These are phyloP conservation scores for Campoletis raptor DNA, from an alignment of 2,888 invertebrate genomes.

Conservation along the genomic window DNA sequence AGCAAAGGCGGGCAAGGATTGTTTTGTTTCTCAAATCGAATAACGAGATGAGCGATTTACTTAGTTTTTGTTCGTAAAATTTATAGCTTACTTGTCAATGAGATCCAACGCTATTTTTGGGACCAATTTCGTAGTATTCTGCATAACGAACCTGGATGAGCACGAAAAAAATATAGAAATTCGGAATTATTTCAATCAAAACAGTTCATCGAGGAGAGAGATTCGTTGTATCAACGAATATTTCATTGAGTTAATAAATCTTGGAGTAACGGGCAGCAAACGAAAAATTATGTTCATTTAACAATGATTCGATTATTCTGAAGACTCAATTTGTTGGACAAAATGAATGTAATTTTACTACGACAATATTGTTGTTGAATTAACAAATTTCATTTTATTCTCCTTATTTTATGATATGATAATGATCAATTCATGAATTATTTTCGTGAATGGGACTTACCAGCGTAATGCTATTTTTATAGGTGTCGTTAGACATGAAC, in stretches of 20 bases:
- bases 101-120: slow-evolving; percentile 93
- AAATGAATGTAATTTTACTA: too few relatives aligned
- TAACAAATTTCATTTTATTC: too few relatives aligned
- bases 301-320: too few relatives aligned
- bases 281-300: too few relatives aligned
- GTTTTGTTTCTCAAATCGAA: slow-evolving; percentile 5
- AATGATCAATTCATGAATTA: not conserved
- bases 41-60: slow-evolving; percentile 1
- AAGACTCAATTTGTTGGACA: too few relatives aligned
- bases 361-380: too few relatives aligned
- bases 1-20: slow-evolving; percentile 34
- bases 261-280: too few relatives aligned
- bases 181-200: not conserved
- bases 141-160: slow-evolving; percentile 90
- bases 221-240: too few relatives aligned
- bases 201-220: not conserved
- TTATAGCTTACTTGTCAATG: slow-evolving; percentile 92
- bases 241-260: too few relatives aligned
- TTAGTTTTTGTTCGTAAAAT: not conserved
- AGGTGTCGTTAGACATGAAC: slow-evolving; percentile 98
- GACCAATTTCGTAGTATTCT: slow-evolving; percentile 92
- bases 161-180: slow-evolving; percentile 48
- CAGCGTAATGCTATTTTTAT: slow-evolving; percentile 98
- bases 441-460: slow-evolving; percentile 84
- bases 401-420: too few relatives aligned